A percentile compares a stretch with the other conserved stretches of the same genome.
These are phyloP conservation scores for Buteo buteo DNA, from an alignment of 2,113 vertebrate genomes.

Conservation along the genomic window DNA sequence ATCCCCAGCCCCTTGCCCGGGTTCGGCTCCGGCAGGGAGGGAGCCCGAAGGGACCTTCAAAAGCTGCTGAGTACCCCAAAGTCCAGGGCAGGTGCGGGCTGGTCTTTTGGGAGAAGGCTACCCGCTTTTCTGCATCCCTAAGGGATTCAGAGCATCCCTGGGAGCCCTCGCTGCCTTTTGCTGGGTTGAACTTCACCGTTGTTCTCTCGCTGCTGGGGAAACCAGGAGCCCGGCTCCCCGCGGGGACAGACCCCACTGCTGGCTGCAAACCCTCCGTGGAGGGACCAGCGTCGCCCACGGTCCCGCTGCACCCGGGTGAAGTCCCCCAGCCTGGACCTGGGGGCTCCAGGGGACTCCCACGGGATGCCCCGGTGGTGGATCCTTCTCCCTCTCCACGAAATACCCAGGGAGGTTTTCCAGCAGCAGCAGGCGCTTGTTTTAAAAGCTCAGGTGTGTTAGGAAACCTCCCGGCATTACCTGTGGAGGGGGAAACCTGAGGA, in stretches of 20 bases:
- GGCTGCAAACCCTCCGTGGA: fast-evolving
- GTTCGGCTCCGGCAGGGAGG: not conserved
- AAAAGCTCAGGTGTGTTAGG: not conserved
- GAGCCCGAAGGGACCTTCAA: not conserved
- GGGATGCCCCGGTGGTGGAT: fast-evolving
- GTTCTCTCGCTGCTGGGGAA: not conserved
- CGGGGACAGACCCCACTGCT: not conserved
- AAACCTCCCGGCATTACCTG: not conserved
- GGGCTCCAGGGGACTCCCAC: not conserved
- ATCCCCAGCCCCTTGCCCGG: not conserved
- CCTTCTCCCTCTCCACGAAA: not conserved
- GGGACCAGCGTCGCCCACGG: fast-evolving
- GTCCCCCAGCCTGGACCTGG: not conserved
- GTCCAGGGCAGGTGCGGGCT: not conserved
- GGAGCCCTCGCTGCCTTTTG: not conserved
- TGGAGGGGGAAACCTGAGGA: not conserved
- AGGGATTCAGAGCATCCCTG: not conserved
- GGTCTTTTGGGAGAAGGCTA: not conserved
- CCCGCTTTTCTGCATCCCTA: not conserved
- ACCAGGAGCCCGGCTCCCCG: not conserved
- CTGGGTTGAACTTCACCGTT: not conserved
- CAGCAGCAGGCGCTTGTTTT: not conserved
- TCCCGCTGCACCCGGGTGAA: fast-evolving
- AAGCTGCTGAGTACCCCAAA: not conserved
- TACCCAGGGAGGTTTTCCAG: not conserved